phyloP scores from a whole-genome alignment of 2,888 invertebrate species.

The Sphaeridia pumilis region DNA sequence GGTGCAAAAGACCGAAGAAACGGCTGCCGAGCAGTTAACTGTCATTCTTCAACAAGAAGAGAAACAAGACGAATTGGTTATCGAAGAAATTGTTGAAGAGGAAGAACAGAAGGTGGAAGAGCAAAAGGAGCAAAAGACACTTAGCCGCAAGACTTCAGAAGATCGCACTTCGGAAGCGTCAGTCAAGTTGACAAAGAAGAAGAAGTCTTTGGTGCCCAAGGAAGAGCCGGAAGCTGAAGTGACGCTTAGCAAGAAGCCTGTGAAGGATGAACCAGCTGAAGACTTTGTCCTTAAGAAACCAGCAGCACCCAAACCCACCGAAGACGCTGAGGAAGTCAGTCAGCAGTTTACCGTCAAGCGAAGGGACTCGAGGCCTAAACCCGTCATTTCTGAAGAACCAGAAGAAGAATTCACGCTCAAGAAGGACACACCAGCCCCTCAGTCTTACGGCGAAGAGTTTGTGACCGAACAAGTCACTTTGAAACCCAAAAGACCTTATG shows the following conservation, averaged over 20 bases:
- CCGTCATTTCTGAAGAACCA: constrained; percentile 14
- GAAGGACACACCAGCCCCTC: constrained; percentile 24
- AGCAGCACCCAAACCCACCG: constrained; percentile 5
- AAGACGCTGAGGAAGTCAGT: constrained; percentile 26
- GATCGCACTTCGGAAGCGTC: constrained; percentile 37
- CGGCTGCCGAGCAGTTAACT: constrained; percentile 14
- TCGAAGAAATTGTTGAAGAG: background rate
- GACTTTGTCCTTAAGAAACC: constrained; percentile 23
- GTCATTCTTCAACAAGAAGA: constrained; percentile 33
- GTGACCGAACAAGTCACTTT: constrained; percentile 55
- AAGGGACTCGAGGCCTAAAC: constrained; percentile 17
- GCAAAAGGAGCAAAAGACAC: no score
- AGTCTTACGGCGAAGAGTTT: constrained; percentile 33
- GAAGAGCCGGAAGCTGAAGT: constrained; percentile 16
- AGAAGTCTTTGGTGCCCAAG: constrained; percentile 39
- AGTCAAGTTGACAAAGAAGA: constrained; percentile 58
- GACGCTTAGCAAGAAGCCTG: constrained; percentile 10
- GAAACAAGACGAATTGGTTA: background rate
- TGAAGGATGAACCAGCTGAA: constrained; percentile 25
- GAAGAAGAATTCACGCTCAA: constrained; percentile 30
- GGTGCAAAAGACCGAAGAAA: constrained; percentile 11
- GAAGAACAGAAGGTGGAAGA: background rate
- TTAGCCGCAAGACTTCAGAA: constrained; percentile 38
- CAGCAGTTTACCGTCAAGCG: constrained; percentile 19
- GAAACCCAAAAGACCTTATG: constrained; percentile 48